Evolutionary conservation across 2,113 vertebrate genomes (phyloP).

Genomic region (Orientallactaga bullata): DNA sequence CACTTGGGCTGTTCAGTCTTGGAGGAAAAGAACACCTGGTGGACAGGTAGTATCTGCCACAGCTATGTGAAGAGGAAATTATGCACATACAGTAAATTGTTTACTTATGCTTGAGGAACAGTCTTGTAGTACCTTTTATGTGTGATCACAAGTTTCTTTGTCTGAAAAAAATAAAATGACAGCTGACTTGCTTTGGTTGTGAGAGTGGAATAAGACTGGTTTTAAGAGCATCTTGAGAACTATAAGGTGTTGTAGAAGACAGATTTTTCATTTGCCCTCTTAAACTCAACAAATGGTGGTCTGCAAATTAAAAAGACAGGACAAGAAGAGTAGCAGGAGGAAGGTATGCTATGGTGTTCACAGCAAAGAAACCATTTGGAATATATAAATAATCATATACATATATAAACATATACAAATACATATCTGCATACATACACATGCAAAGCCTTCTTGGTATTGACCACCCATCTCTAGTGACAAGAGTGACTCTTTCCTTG

Average conservation of each 20-base stretch:
- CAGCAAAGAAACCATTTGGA: not conserved
- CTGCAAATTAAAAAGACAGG: not conserved
- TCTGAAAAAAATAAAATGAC: not conserved
- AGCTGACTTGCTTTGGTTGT: not conserved
- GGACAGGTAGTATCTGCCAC: not conserved
- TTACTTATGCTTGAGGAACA: not conserved
- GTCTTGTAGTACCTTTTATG: not conserved
- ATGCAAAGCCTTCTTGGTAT: not conserved
- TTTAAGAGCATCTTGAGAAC: not conserved
- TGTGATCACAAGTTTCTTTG: not conserved
- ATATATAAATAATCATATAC: too few relatives aligned
- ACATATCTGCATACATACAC: not conserved
- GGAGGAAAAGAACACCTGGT: not conserved
- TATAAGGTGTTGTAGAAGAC: too few relatives aligned
- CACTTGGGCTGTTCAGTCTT: not conserved
- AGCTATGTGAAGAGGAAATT: not conserved
- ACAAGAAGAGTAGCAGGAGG: not conserved
- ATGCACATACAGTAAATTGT: not conserved
- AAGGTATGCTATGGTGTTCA: not conserved
- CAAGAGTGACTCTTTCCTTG: too few relatives aligned
- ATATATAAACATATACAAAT: too few relatives aligned
- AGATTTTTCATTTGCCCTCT: not conserved
- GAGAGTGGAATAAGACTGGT: not conserved
- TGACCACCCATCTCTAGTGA: not conserved
- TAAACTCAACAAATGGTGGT: not conserved